Conservation (phyloP, 2,113 vertebrate species). For the Phyllostomus discolor region DNA sequence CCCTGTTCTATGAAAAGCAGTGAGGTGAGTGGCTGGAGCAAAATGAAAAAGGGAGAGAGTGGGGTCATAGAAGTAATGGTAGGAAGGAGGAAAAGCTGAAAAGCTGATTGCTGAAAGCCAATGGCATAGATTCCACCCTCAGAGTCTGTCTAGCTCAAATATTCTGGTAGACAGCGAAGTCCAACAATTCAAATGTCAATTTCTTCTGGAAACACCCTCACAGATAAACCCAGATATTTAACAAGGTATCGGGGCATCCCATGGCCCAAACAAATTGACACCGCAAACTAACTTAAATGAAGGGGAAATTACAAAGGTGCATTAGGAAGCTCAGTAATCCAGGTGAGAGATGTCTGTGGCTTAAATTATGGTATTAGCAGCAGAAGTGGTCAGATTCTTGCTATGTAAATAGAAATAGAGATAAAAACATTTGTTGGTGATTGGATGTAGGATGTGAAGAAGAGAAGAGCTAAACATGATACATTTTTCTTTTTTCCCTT, state of each 20-base stretch:
- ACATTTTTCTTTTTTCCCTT: background rate
- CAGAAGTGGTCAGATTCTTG: background rate
- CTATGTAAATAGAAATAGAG: background rate
- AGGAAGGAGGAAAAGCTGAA: background rate
- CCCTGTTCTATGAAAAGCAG: background rate
- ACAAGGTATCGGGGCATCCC: background rate
- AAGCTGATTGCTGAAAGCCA: background rate
- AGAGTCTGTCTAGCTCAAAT: background rate
- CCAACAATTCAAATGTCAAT: background rate
- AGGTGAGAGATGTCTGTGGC: background rate
- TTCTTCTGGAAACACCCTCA: background rate
- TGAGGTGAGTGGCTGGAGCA: background rate
- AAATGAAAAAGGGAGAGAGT: background rate
- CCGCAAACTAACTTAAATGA: background rate
- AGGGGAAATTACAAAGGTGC: background rate
- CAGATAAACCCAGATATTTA: background rate
- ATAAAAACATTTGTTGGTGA: background rate
- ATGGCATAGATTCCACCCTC: background rate
- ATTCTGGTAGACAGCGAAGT: background rate
- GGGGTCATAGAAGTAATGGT: background rate
- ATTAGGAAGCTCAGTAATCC: background rate
- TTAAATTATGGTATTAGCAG: background rate
- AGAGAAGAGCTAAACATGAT: background rate
- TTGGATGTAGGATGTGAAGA: background rate
- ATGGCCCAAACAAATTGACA: background rate